Evolutionary conservation across 2,797 vertebrate genomes (phyloP).

Genomic region (Microctenopoma stevenorrisi): DNA sequence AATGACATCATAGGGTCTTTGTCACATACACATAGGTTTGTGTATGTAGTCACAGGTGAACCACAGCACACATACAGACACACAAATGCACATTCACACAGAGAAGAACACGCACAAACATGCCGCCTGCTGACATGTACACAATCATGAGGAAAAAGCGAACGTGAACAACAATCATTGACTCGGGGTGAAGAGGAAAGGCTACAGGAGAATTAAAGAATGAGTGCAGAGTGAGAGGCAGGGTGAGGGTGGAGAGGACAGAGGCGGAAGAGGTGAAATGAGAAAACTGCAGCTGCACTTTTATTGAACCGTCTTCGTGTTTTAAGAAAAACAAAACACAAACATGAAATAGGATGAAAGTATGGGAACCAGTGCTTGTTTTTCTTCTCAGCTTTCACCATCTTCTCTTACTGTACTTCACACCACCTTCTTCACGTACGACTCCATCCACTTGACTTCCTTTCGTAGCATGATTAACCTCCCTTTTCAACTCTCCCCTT

Average conservation of each 20-base stretch:
- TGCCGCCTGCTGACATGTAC: slow-evolving; percentile 18
- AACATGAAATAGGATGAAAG: slow-evolving; percentile 58
- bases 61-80: slow-evolving; percentile 12
- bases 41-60: not conserved
- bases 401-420: slow-evolving; percentile 17
- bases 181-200: slow-evolving; percentile 71
- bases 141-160: slow-evolving; percentile 26
- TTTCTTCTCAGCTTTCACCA: slow-evolving; percentile 65
- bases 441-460: slow-evolving; percentile 28
- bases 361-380: slow-evolving; percentile 73
- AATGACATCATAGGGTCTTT: slow-evolving; percentile 30
- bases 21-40: not conserved
- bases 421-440: slow-evolving; percentile 7
- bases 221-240: slow-evolving; percentile 81
- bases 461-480: slow-evolving; percentile 28
- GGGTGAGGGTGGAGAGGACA: slow-evolving; percentile 59
- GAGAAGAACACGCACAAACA: not conserved
- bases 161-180: slow-evolving; percentile 60
- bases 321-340: slow-evolving; percentile 46
- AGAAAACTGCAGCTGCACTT: slow-evolving; percentile 68
- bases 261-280: slow-evolving; percentile 20
- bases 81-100: not conserved
- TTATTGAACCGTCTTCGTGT: slow-evolving; percentile 66
- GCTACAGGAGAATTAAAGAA: slow-evolving; percentile 75
- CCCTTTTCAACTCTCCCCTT: slow-evolving; percentile 3